Base-by-base conservation (phyloP, 35 echinoderm and acorn worm genomes). In the Acanthaster planci region DNA sequence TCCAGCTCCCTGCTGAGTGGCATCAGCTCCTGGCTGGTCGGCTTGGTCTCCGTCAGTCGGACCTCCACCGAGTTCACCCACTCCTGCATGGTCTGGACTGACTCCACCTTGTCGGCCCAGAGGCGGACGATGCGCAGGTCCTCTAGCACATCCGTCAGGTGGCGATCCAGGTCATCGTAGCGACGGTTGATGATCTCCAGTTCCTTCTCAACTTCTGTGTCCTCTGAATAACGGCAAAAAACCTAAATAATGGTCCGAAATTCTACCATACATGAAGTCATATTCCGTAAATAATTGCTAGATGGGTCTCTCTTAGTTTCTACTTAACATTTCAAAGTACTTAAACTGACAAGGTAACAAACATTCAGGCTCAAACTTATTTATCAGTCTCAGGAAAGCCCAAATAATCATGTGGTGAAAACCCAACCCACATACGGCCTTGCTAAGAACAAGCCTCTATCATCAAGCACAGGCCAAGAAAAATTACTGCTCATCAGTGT, bases 181-280 rank as follows among this genome's bases (percentile, higher is more conserved):
- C 96, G 89, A 76, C 84, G 77, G 89, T 90, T 99, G 86, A 91
- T 87, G 9, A 85, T 86, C 59, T 90, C 88, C 32, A 99, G 82
- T 55, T 99, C 88, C 72, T 88, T 88, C 64, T 99, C 91, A 53
- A 99, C 92, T 54, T 93, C 91, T 16, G 96, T 94, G 37, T 94
- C 92, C 38, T 94, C 96, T 99, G 89, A 19, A 56, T 27, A 78
- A n/a, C n/a, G n/a, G n/a, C n/a, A n/a, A n/a, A n/a, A n/a, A n/a
- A n/a, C n/a, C n/a, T n/a, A n/a, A n/a, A n/a, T n/a, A n/a, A n/a
- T n/a, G n/a, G n/a, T n/a, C n/a, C n/a, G n/a, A n/a, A n/a, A n/a
- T n/a, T n/a, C n/a, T n/a, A n/a, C n/a, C n/a, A n/a, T n/a, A n/a
- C n/a, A n/a, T n/a, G n/a, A n/a, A n/a, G n/a, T n/a, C n/a, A n/a